phyloP scores from a whole-genome alignment of 2,888 invertebrate species.

The Sphecodes monilicornis region DNA sequence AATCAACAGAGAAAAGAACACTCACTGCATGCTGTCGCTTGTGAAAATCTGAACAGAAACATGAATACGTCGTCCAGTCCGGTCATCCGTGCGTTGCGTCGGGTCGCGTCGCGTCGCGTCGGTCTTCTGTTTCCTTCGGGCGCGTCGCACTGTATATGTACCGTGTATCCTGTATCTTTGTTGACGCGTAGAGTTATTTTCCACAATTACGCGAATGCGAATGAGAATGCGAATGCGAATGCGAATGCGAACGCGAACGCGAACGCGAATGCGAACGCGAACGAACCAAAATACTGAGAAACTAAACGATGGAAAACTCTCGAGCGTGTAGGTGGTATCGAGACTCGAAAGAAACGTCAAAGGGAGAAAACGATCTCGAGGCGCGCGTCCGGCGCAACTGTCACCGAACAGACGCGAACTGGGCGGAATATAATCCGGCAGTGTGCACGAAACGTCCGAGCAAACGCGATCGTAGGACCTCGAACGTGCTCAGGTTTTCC shows the following conservation, averaged over 20 bases:
- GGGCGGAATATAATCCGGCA: conserved; percentile 72
- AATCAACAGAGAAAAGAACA: conserved; percentile 28
- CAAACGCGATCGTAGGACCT: conserved; percentile 74
- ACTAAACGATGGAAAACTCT: not conserved
- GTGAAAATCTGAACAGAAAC: not conserved
- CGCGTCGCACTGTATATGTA: not conserved
- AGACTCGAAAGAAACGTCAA: not conserved
- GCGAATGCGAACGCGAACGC: not conserved
- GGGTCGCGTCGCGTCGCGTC: not conserved
- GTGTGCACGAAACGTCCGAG: conserved; percentile 72
- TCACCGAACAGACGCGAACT: conserved; percentile 74
- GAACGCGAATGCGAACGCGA: not conserved
- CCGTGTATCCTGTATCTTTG: not conserved
- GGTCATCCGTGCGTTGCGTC: not conserved
- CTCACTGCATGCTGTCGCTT: conserved; percentile 70
- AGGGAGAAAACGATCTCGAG: conserved; percentile 8
- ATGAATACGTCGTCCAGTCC: conserved; percentile 16
- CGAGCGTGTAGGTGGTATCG: not conserved
- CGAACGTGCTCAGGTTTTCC: conserved; percentile 79
- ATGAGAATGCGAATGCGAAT: too few relatives aligned
- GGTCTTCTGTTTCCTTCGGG: not conserved
- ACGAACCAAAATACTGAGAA: not conserved
- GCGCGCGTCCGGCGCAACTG: conserved; percentile 44
- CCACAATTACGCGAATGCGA: not conserved
- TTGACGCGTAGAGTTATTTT: not conserved